Evolutionary conservation across 2,797 vertebrate species (phyloP).

Genomic region (Ataeniobius toweri): DNA sequence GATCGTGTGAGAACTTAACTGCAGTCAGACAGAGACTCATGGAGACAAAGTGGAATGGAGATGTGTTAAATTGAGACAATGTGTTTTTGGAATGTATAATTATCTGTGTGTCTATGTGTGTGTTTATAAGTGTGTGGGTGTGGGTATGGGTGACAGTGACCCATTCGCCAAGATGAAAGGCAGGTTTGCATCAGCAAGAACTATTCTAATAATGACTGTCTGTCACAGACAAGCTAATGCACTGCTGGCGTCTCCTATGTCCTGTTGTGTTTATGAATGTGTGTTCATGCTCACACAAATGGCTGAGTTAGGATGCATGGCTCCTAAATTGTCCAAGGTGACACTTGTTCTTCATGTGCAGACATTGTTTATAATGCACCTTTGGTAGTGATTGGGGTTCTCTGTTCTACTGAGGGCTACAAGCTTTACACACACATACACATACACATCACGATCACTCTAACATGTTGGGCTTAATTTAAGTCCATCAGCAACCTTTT

Average conservation of each 20-base stretch:
- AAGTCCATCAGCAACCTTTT: too few relatives aligned
- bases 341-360: constrained; percentile 40
- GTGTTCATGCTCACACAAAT: constrained; percentile 12
- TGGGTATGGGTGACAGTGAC: constrained; percentile 48
- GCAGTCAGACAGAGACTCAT: constrained; percentile 20
- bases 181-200: constrained; percentile 67
- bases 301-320: constrained; percentile 52
- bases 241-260: constrained; percentile 61
- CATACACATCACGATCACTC: neutral
- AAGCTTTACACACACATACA: neutral
- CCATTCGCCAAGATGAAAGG: constrained; percentile 65
- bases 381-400: constrained; percentile 49
- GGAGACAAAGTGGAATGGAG: constrained; percentile 43
- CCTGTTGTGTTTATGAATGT: constrained; percentile 34
- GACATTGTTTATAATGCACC: constrained; percentile 40
- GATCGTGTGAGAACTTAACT: constrained; percentile 16
- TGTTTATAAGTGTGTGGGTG: constrained; percentile 1
- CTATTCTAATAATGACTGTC: constrained; percentile 73
- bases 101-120: constrained; percentile 32
- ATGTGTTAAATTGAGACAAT: constrained; percentile 46
- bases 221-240: constrained; percentile 69
- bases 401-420: constrained; percentile 36
- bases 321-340: constrained; percentile 64
- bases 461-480: too few relatives aligned
- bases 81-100: constrained; percentile 76